Percentiles rank a stretch among this genome's conserved stretches.
phyloP scores from a whole-genome alignment of 2,797 vertebrate genomes.

The Notoglanidium macrostoma region DNA sequence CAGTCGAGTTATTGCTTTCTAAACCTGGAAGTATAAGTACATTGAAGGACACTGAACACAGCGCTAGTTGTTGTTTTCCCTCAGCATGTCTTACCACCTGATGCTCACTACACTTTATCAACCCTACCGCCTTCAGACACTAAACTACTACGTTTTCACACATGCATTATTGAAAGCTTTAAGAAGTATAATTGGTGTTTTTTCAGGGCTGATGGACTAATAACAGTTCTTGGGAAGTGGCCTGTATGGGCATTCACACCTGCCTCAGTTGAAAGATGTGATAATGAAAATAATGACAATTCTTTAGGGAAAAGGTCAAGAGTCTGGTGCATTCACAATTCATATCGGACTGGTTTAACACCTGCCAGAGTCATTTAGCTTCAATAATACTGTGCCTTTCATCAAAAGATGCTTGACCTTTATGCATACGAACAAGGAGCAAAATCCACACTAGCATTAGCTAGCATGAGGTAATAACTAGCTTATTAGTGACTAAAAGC shows the following conservation, averaged over 20 bases:
- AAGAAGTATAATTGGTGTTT: not conserved
- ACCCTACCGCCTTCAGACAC: not conserved
- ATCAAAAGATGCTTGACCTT: constrained; percentile 55
- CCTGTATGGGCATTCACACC: too few relatives aligned
- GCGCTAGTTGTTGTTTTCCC: not conserved
- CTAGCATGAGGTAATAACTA: constrained; percentile 3
- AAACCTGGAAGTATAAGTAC: not conserved
- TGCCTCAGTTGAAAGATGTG: not conserved
- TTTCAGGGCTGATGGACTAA: not conserved
- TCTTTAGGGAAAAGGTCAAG: constrained; percentile 30
- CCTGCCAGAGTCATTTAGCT: constrained; percentile 54
- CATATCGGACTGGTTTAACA: constrained; percentile 52
- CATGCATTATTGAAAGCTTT: not conserved
- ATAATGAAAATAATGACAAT: constrained; percentile 29
- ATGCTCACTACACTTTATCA: not conserved
- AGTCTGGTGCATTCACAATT: constrained; percentile 52
- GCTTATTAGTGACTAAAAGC: not conserved
- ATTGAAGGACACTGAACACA: not conserved
- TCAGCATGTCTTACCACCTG: not conserved
- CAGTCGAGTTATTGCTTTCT: not conserved
- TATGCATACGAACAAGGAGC: constrained; percentile 34
- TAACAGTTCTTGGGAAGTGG: not conserved
- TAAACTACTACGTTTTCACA: not conserved
- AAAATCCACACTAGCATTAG: constrained; percentile 7
- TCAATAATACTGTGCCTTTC: constrained; percentile 50